Evolutionary conservation across 92 coral and sea anemone species (phyloP).

Genomic region (Zoanthus sansibaricus): DNA sequence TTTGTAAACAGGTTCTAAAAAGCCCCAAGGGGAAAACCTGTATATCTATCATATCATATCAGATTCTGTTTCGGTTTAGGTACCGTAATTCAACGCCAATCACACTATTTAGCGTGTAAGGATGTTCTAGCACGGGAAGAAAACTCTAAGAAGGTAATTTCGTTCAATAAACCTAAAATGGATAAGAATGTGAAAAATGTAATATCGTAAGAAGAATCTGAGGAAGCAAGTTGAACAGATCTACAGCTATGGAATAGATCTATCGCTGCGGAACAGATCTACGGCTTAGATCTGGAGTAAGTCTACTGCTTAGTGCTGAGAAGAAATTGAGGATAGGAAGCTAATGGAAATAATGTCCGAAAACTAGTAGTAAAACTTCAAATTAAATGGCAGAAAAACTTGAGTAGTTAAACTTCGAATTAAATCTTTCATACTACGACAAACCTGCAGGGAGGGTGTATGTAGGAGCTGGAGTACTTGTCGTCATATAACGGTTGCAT

Average conservation of each 20-base stretch:
- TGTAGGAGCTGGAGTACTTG: not conserved
- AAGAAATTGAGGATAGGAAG: not conserved
- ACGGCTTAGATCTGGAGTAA: not conserved
- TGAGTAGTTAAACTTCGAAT: not conserved
- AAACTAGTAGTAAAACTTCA: too few species aligned
- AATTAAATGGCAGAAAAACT: not conserved
- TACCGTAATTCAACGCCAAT: too few species aligned
- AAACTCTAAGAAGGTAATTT: not conserved
- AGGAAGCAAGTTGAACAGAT: not conserved
- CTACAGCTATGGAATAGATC: not conserved
- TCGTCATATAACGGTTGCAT: constrained; percentile 10
- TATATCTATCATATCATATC: too few species aligned
- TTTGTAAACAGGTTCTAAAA: too few species aligned
- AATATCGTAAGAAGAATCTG: not conserved
- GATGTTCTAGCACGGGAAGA: not conserved
- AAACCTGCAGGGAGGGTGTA: constrained; percentile 6
- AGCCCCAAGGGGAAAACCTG: too few species aligned
- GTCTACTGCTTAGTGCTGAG: too few species aligned
- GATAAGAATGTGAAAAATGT: not conserved
- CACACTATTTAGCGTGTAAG: too few species aligned
- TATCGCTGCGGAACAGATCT: not conserved
- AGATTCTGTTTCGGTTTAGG: too few species aligned
- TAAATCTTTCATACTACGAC: not conserved
- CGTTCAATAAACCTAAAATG: not conserved
- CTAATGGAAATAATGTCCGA: too few species aligned